Conservation (phyloP, 2,888 invertebrate genomes). For the Campopleginae sp. region DNA sequence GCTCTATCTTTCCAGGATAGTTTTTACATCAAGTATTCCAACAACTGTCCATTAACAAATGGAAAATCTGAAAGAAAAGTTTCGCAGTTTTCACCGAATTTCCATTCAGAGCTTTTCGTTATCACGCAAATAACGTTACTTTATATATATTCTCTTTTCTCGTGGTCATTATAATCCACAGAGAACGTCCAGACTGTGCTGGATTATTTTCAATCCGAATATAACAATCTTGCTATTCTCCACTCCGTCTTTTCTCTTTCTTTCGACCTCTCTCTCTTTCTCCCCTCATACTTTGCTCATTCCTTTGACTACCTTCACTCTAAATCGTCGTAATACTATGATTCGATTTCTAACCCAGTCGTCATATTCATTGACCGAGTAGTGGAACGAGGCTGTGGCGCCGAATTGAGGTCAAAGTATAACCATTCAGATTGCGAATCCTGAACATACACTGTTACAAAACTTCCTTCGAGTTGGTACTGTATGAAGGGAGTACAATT, state of each 20-base stretch:
- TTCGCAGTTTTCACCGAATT: constrained; percentile 23
- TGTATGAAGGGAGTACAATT: constrained; percentile 64
- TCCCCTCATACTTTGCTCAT: neutral
- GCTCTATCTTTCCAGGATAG: neutral
- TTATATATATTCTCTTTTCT: constrained; percentile 26
- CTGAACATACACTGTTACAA: constrained; percentile 50
- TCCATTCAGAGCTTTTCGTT: constrained; percentile 42
- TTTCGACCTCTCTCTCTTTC: neutral
- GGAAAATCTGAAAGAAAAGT: constrained; percentile 49
- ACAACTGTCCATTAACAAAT: constrained; percentile 24
- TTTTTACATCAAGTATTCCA: constrained; percentile 63
- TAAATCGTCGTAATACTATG: constrained; percentile 36
- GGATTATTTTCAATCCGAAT: constrained; percentile 37
- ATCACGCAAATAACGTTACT: constrained; percentile 26
- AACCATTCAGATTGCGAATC: constrained; percentile 56
- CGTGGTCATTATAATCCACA: constrained; percentile 39
- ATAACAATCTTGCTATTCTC: constrained; percentile 33
- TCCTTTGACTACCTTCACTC: neutral
- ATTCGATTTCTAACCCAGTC: constrained; percentile 53
- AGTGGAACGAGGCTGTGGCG: constrained; percentile 20
- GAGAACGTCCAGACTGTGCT: neutral
- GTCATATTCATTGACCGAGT: constrained; percentile 55
- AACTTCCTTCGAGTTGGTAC: constrained; percentile 48
- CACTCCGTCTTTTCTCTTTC: neutral
- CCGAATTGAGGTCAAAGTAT: constrained; percentile 61